Conservation (phyloP, 2,113 vertebrate genomes). For the Tetrao urogallus region DNA sequence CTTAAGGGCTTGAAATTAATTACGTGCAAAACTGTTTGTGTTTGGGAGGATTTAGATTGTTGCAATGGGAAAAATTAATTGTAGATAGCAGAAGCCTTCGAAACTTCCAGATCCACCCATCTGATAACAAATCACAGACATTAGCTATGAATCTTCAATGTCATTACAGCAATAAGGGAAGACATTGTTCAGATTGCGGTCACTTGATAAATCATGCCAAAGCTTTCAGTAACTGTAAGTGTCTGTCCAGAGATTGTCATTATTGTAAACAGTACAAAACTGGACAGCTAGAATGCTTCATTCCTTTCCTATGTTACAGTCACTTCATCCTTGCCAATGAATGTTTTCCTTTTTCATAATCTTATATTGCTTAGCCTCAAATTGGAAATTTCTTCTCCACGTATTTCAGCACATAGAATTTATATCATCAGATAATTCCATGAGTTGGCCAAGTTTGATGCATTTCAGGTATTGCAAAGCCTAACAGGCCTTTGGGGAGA, state of each 20-base stretch:
- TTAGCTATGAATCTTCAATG: background rate
- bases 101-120: constrained; percentile 41
- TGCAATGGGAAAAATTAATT: background rate
- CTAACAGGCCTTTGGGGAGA: background rate
- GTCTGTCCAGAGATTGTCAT: constrained; percentile 46
- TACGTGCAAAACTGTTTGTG: constrained; percentile 12
- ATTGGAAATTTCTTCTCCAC: background rate
- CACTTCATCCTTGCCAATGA: constrained; percentile 13
- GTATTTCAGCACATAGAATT: background rate
- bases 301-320: constrained; percentile 52
- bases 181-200: constrained; percentile 25
- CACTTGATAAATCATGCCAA: constrained; percentile 27
- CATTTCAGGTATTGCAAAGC: constrained; percentile 20
- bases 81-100: constrained; percentile 25
- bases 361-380: background rate
- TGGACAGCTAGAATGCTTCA: constrained; percentile 4
- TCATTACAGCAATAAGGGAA: constrained; percentile 21
- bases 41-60: background rate
- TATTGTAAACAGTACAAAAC: constrained; percentile 56
- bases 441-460: background rate
- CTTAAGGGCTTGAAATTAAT: constrained; percentile 26
- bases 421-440: background rate
- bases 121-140: constrained; percentile 32
- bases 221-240: constrained; percentile 39
- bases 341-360: constrained; percentile 35